Base-by-base conservation (phyloP, 1,140 invertebrate genomes). In the Drosophila ananassae region DNA sequence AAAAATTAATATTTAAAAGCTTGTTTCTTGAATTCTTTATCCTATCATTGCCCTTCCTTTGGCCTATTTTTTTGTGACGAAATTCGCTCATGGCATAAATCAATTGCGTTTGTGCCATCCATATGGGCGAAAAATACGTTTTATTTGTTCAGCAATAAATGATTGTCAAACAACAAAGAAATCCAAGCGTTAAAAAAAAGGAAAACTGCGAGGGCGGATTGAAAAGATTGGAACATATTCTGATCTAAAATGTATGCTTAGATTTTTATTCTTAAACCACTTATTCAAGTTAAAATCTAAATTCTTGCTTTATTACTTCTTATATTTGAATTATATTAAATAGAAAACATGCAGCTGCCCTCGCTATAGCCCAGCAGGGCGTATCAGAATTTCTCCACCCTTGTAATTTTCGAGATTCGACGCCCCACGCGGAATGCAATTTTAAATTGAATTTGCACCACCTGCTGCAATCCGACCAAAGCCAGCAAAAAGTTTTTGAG, bases 361-460 rank as follows among this genome's bases (percentile, higher is more conserved):
- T 81, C 81, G 74, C 12, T 25, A 7, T 0, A 9, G 5, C 28
- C 25, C 67, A 50, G 25, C 46, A 54, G 48, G 37, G 22, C 62
- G 9, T 24, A 22, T 41, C 17, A 39, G 10, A 21, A 9, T 12
- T 22, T 13, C 25, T 22, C 52, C 54, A 47, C 32, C 32, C 34
- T 64, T 41, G 21, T 24, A 2, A 44, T 46, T 12, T 48, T 30
- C 41, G 3, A 44, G 13, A 44, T 21, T 28, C 12, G 46, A 28
- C 5, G 6, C 21, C 28, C 61, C 44, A 25, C 21, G n/a, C 22
- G 21, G 54, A 87, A 73, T 79, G 72, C 76, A 74, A 59, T 89
- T 89, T 83, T 39, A 79, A 89, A 89, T 89, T 89, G 79, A 76
- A 83, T 89, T 83, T 83, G 4, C 62, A 53, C 58, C 74, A 78